Evolutionary conservation across 2,113 vertebrate species (phyloP).

Genomic region (western clawed frog (Xenopus tropicalis)): DNA sequence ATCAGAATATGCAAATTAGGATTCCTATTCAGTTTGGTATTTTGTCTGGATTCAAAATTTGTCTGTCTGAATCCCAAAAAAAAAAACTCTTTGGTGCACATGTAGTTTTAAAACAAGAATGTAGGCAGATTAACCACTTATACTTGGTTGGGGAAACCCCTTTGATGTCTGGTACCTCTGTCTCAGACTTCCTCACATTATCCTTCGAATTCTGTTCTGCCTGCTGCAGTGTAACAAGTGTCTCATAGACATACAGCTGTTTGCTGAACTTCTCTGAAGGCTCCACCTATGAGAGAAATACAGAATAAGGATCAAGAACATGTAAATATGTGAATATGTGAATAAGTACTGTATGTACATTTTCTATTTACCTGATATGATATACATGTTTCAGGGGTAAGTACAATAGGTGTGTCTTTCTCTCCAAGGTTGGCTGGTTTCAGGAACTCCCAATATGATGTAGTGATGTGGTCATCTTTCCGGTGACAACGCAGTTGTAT

Average conservation of each 20-base stretch:
- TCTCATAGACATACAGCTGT: constrained; percentile 59
- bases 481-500: constrained; percentile 78
- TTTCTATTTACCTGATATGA: constrained; percentile 67
- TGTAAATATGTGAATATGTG: neutral
- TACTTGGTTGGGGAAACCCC: no score
- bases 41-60: no score
- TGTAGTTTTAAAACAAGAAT: no score
- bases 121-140: no score
- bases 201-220: constrained; percentile 59
- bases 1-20: no score
- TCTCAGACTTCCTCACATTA: constrained; percentile 61
- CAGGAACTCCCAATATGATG: constrained; percentile 69
- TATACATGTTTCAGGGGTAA: constrained; percentile 65
- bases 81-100: no score
- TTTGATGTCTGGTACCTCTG: constrained; percentile 65
- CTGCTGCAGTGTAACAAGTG: constrained; percentile 60
- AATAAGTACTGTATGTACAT: no score
- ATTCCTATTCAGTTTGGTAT: no score
- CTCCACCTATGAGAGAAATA: constrained; percentile 64
- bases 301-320: neutral
- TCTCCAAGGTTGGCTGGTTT: constrained; percentile 56
- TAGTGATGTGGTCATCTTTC: constrained; percentile 63
- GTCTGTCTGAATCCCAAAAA: no score
- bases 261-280: constrained; percentile 56
- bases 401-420: constrained; percentile 53